These are phyloP conservation scores for Asarcornis scutulata DNA, from an alignment of 2,113 vertebrate species.

Conservation along the genomic window DNA sequence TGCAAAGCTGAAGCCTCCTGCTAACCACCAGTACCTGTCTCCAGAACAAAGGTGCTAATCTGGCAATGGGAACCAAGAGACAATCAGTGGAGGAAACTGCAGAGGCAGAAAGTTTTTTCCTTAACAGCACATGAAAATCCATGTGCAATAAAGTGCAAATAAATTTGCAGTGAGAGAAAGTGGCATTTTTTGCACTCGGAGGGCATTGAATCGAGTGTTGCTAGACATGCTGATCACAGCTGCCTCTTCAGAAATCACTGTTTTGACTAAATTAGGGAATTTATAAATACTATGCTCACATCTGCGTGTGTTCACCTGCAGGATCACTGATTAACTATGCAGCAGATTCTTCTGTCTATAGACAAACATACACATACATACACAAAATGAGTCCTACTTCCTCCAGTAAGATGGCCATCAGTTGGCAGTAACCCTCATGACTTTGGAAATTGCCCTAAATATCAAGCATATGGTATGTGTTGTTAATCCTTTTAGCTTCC, in stretches of 20 bases:
- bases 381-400: neutral
- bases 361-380: conserved; percentile 1
- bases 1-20: conserved; percentile 16
- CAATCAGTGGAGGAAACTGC: neutral
- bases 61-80: conserved; percentile 11
- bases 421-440: neutral
- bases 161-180: neutral
- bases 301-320: neutral
- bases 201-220: neutral
- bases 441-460: conserved; percentile 23
- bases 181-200: neutral
- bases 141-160: neutral
- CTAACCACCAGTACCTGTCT: neutral
- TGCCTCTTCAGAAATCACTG: neutral
- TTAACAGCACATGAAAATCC: conserved; percentile 10
- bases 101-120: neutral
- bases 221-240: neutral
- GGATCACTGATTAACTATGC: neutral
- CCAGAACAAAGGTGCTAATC: conserved; percentile 11
- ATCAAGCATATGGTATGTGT: neutral
- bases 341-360: neutral
- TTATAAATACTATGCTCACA: neutral
- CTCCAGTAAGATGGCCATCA: neutral
- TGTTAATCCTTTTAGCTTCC: neutral
- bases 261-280: neutral